Base-by-base conservation (phyloP, 2,888 invertebrate genomes). In the Drosophila sordidula region DNA sequence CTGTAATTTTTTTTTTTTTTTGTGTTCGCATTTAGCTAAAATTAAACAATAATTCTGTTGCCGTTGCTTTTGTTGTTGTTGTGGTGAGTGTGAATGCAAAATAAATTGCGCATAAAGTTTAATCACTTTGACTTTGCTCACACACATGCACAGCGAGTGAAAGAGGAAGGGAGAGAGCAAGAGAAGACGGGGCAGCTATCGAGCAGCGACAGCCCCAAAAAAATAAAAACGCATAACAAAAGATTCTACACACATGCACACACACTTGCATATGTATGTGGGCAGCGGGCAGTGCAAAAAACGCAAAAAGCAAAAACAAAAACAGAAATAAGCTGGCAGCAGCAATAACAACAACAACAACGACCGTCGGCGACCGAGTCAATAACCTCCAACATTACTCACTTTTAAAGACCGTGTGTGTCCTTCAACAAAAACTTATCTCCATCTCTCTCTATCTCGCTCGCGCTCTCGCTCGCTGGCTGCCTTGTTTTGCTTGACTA, bases 21-120 rank as follows among this genome's bases (percentile, higher is more conserved):
- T 34, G 34, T 51, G 36, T 47, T 32, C 41, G 36, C 47, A 26
- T 61, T 74, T 26, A 73, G 74, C 58, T 71, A 76, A 70, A 74
- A 77, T 77, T 77, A 68, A 81, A 87, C 67, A 73, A 86, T 66
- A 73, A 78, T 72, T 66, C 51, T 57, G 46, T 45, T 34, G 25
- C 32, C 41, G 46, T 16, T 54, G 39, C 51, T 69, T 62, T 52
- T 68, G 56, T 50, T 55, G 64, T 58, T 77, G 63, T 42, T 75
- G 61, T 72, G 59, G 55, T 72, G 85, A 88, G 87, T 90, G 84
- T 71, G 70, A 87, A 90, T 90, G 83, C 89, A 84, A 89, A 90
- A 90, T 90, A 89, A 90, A 90, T 87, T 90, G 90, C 90, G 91
- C 91, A 91, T 84, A 90, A 91, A 89, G 84, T 90, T 90, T 91